Evolutionary conservation across 1,140 invertebrate genomes (phyloP).

Genomic region (Monomorium pharaonis): DNA sequence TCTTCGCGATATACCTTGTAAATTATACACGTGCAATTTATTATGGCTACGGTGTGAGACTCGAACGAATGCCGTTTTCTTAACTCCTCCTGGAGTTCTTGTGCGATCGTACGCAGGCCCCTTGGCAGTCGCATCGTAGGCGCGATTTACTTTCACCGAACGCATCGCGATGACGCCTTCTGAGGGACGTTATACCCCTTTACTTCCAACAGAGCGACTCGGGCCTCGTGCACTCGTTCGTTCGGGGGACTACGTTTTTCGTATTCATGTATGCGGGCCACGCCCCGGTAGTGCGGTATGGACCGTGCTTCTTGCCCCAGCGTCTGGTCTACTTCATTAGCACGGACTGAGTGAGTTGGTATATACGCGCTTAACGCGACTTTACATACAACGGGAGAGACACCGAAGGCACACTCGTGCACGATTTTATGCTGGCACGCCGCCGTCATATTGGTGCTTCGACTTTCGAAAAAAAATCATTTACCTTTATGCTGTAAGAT

Average conservation of each 20-base stretch:
- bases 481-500: neutral
- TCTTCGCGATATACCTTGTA: neutral
- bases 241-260: conserved; percentile 66
- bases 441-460: conserved; percentile 43
- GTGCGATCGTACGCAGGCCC: neutral
- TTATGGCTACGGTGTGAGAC: neutral
- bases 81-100: conserved; percentile 8
- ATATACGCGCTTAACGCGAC: conserved; percentile 63
- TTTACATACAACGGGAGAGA: conserved; percentile 66
- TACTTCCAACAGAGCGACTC: conserved; percentile 44
- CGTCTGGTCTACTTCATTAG: conserved; percentile 80
- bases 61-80: neutral
- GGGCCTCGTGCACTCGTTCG: conserved; percentile 56
- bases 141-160: conserved; percentile 30
- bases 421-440: conserved; percentile 9
- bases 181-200: conserved; percentile 35
- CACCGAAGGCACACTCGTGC: conserved; percentile 8
- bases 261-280: conserved; percentile 80
- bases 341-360: conserved; percentile 35
- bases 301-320: conserved; percentile 69
- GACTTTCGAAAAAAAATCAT: neutral
- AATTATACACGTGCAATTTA: conserved; percentile 17
- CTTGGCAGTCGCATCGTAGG: conserved; percentile 37
- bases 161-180: conserved; percentile 34
- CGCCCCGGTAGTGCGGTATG: conserved; percentile 76